phyloP scores from a whole-genome alignment of 1,140 invertebrate species.

The Drosophila kepulauana region DNA sequence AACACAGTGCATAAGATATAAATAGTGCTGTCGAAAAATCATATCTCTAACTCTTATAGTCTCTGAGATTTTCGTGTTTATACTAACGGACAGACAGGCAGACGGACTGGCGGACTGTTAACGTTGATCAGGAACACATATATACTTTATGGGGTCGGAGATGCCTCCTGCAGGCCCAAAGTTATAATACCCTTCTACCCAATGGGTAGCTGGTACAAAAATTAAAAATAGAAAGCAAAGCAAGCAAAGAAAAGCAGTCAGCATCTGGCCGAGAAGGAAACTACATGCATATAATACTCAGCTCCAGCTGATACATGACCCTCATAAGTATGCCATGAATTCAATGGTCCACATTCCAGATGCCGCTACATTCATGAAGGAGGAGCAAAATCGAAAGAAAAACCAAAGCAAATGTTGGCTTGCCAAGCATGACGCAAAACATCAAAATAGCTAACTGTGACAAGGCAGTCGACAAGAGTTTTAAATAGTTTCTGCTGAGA shows the following conservation, averaged over 20 bases:
- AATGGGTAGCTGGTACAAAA: background rate
- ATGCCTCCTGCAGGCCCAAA: no score
- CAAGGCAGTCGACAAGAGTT: background rate
- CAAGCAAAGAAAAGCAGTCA: constrained; percentile 1
- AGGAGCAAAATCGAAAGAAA: background rate
- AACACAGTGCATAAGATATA: no score
- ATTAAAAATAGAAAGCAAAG: background rate
- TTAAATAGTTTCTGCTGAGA: background rate
- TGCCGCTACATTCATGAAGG: constrained; percentile 2
- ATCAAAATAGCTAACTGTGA: constrained; percentile 5
- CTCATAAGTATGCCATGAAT: constrained; percentile 42
- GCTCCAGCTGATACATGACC: constrained; percentile 31
- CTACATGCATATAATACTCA: background rate
- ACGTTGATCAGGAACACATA: no score
- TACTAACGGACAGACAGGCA: no score
- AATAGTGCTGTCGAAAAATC: no score
- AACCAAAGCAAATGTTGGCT: background rate
- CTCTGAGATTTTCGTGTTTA: no score
- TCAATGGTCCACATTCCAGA: background rate
- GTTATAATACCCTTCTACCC: no score
- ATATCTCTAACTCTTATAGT: no score
- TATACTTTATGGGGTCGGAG: no score
- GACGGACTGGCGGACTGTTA: no score
- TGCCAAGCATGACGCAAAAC: background rate
- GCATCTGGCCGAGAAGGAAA: constrained; percentile 7